Evolutionary conservation across 2,113 vertebrate species (phyloP), one percentile per base, ranked within the genome.

Genomic region (Panthera leo): DNA sequence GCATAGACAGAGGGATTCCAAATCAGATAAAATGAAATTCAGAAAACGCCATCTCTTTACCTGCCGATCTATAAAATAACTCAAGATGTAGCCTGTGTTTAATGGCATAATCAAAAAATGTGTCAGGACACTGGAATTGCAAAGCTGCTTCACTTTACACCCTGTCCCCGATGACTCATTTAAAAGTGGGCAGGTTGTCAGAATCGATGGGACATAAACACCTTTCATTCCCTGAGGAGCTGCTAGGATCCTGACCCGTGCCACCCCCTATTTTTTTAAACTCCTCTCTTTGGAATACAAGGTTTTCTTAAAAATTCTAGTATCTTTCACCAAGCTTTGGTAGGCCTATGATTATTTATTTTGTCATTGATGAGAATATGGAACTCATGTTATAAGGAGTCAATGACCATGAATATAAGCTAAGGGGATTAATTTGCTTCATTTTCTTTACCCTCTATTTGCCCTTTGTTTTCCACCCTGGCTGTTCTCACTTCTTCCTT

Each of bases 201-300:
- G 51, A 95, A 87, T 85, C 68, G 36, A 71, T 84, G 90, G 75
- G 53, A 89, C 39, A 92, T 61, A 96, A 97, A 86, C 31, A 95
- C 4, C 70, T 94, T 55, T 76, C 87, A 85, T 90, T 85, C 70
- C 86, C 85, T 3, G 39, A 93, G 87, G 63, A 89, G 83, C 70
- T 76, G 31, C 55, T 73, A 85, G 75, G 83, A 71, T 89, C 85
- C 87, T 67, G 58, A 98, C 75, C 45, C 65, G 82, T 68, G 71
- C 70, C 76, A 61, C 53, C 87, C 19, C 80, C 36, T 13, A n/a
- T 78, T 96, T 98, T 88, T 97, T 63, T 76, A 48, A 97, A 94
- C 31, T 87, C 96, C 76, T 96, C 83, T 97, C 48, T 68, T 27
- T 55, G 89, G 23, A 98, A 96, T 78, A 95, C 85, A 97, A 98